Conservation (phyloP, 2,888 invertebrate genomes). For the Gordius sp. region DNA sequence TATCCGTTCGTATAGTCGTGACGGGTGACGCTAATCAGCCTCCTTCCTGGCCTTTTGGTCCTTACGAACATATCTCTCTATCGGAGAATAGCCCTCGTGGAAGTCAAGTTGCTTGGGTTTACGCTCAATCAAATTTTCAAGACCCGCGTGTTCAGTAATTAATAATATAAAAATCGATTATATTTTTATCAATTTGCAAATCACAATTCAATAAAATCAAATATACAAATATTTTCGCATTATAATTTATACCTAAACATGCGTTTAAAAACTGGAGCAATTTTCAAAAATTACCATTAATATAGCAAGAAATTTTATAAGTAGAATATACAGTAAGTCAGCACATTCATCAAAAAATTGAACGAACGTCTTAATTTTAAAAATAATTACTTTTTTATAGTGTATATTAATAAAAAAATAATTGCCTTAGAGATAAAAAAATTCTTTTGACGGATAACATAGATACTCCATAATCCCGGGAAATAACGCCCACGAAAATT, state of each 20-base stretch:
- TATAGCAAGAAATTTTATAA: too few relatives aligned
- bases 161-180: neutral
- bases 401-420: too few relatives aligned
- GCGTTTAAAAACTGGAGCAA: too few relatives aligned
- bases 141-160: constrained; percentile 3
- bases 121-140: neutral
- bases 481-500: neutral
- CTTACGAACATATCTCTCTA: neutral
- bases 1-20: constrained; percentile 17
- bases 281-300: too few relatives aligned
- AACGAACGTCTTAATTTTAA: too few relatives aligned
- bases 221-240: too few relatives aligned
- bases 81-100: neutral
- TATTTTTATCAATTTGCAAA: neutral
- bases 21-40: constrained; percentile 19
- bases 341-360: too few relatives aligned
- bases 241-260: too few relatives aligned
- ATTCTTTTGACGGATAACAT: neutral
- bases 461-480: neutral
- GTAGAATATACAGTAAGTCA: too few relatives aligned
- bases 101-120: neutral
- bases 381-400: too few relatives aligned
- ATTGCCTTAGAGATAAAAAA: too few relatives aligned
- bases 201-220: too few relatives aligned
- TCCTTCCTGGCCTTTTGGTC: neutral